phyloP scores from a whole-genome alignment of 2,888 invertebrate species.

The Opisthograptis luteolata region DNA sequence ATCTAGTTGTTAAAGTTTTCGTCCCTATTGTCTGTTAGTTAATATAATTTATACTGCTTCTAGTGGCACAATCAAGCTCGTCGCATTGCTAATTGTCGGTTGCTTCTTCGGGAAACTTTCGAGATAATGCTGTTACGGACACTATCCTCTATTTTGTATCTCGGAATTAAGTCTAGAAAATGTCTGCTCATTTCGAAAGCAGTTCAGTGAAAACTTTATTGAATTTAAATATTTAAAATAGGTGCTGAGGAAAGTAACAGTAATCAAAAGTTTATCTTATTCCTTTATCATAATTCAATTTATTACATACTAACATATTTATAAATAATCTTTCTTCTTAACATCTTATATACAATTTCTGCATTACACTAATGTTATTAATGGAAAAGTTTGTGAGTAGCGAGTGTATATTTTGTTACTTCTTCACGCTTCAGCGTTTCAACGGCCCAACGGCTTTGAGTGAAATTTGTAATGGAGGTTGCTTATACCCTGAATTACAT shows the following conservation, averaged over 20 bases:
- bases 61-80: conserved; percentile 64
- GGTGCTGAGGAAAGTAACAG: neutral
- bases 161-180: conserved; percentile 34
- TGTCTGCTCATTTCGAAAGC: conserved; percentile 16
- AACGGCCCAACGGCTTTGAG: too few species aligned
- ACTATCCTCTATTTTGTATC: conserved; percentile 27
- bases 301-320: too few species aligned
- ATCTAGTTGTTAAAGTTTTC: conserved; percentile 37
- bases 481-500: too few species aligned
- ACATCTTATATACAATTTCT: too few species aligned
- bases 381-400: too few species aligned
- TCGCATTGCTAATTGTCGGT: conserved; percentile 71
- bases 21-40: conserved; percentile 49
- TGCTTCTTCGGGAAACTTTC: conserved; percentile 54
- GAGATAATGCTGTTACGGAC: conserved; percentile 53
- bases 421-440: too few species aligned
- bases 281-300: too few species aligned
- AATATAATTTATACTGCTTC: conserved; percentile 67
- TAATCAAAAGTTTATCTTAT: too few species aligned
- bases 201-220: conserved; percentile 15
- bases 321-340: too few species aligned
- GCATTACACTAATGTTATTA: too few species aligned
- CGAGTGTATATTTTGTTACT: too few species aligned
- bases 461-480: too few species aligned
- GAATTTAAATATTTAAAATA: neutral